phyloP scores from a whole-genome alignment of 2,888 invertebrate species.

The Frankliniella intonsa region DNA sequence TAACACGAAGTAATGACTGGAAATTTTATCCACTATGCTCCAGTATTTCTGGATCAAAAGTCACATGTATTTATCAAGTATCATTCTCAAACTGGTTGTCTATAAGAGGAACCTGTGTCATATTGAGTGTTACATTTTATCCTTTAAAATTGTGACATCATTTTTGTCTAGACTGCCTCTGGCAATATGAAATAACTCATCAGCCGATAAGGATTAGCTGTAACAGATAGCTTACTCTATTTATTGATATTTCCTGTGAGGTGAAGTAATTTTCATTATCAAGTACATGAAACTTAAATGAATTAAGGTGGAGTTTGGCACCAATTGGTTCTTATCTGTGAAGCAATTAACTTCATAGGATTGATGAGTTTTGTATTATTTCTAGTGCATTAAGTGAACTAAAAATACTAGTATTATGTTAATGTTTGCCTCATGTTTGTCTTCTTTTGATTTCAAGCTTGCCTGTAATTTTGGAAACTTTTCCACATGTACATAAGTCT shows the following conservation, averaged over 20 bases:
- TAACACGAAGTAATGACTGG: neutral
- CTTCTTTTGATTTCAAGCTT: slow-evolving; percentile 2
- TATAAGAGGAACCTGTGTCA: neutral
- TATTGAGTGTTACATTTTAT: neutral
- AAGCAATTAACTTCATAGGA: too few relatives aligned
- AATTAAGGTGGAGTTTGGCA: too few relatives aligned
- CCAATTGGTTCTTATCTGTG: too few relatives aligned
- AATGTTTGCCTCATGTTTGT: neutral
- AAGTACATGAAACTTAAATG: too few relatives aligned
- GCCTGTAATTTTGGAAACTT: slow-evolving; percentile 11
- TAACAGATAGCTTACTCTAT: too few relatives aligned
- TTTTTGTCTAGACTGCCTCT: neutral
- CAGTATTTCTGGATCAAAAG: neutral
- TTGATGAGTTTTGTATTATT: too few relatives aligned
- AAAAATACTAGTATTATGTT: neutral
- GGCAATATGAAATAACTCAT: neutral
- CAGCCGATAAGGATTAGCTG: too few relatives aligned
- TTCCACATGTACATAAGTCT: slow-evolving; percentile 19
- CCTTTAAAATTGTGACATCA: neutral
- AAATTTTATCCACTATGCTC: too few relatives aligned
- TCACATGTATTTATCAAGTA: neutral
- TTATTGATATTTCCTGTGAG: too few relatives aligned
- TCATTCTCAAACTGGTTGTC: too few relatives aligned
- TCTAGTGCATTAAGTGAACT: too few relatives aligned
- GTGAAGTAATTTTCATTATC: too few relatives aligned